A percentile compares a stretch with the other conserved stretches of the same genome.
phyloP scores from a whole-genome alignment of 2,113 vertebrate genomes.

The Zootoca vivipara region DNA sequence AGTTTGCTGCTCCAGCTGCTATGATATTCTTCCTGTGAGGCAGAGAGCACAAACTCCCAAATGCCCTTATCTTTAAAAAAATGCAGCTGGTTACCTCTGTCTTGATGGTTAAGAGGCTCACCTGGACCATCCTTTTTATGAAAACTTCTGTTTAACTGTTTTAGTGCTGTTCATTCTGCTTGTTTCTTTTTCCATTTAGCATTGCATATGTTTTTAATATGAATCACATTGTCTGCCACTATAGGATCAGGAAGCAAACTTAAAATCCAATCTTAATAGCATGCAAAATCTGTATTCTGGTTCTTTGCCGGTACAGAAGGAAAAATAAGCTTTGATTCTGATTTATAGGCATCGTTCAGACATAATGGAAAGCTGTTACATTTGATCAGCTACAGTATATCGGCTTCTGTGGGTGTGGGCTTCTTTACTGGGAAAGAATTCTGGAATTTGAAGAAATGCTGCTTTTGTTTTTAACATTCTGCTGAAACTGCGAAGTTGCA shows the following conservation, averaged over 20 bases:
- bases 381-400: background rate
- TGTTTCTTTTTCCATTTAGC: background rate
- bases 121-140: background rate
- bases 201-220: background rate
- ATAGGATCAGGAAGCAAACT: background rate
- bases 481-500: background rate
- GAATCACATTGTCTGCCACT: background rate
- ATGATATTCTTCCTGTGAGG: background rate
- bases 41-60: background rate
- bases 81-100: background rate
- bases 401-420: background rate
- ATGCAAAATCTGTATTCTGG: background rate
- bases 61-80: background rate
- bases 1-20: background rate
- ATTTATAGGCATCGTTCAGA: background rate
- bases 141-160: background rate
- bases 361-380: background rate
- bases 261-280: background rate
- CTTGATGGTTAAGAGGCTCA: background rate
- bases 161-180: background rate
- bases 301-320: background rate
- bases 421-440: background rate
- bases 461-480: constrained; percentile 20
- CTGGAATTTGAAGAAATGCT: background rate
- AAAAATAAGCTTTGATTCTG: background rate